Conservation (phyloP, 2,797 vertebrate genomes). For the Crenichthys baileyi region DNA sequence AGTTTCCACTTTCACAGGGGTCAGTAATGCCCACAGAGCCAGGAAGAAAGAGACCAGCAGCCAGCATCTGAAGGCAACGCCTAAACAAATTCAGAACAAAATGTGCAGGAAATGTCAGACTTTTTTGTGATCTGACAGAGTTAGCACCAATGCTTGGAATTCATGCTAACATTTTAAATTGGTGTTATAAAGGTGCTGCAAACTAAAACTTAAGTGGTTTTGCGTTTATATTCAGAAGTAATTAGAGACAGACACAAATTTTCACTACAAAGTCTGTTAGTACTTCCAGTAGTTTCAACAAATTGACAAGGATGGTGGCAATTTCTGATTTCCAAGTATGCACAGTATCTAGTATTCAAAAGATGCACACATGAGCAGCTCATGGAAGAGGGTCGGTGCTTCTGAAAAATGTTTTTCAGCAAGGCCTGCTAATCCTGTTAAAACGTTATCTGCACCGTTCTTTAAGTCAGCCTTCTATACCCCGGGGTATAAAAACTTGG, state of each 20-base stretch:
- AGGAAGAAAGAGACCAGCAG: conserved; percentile 93
- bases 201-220: not conserved
- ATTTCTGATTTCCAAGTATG: not conserved
- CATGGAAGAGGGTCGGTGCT: not conserved
- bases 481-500: not conserved
- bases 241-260: not conserved
- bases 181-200: not conserved
- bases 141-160: too few relatives aligned
- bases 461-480: not conserved
- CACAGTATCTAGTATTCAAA: not conserved
- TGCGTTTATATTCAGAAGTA: not conserved
- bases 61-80: conserved; percentile 97
- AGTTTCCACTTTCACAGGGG: conserved; percentile 96
- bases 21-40: conserved; percentile 97
- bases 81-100: conserved; percentile 60
- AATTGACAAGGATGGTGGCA: not conserved
- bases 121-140: fast-evolving
- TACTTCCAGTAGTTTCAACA: not conserved
- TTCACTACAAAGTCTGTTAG: not conserved
- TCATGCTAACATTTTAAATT: too few relatives aligned
- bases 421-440: not conserved
- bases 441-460: not conserved
- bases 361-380: not conserved
- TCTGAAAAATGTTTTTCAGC: not conserved
- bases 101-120: not conserved